Conservation (phyloP, 2,797 vertebrate genomes). For the Hozukius guyotensis region DNA sequence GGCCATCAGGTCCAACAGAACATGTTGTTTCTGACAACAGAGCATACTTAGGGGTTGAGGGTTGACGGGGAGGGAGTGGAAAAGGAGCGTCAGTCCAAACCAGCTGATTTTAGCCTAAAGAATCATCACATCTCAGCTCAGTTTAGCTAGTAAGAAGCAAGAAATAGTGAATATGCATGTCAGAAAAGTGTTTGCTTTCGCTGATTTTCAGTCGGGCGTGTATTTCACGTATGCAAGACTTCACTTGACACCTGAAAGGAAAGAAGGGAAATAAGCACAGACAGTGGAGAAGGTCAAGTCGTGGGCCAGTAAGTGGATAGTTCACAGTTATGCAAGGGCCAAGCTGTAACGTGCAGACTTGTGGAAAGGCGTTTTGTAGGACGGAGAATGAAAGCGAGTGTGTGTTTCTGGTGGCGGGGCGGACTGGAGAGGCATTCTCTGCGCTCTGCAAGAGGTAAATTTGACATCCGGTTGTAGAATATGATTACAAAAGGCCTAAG, state of each 20-base stretch:
- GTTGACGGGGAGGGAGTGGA: slow-evolving; percentile 53
- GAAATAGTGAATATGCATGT: neutral
- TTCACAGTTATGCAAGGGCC: slow-evolving; percentile 46
- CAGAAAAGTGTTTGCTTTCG: slow-evolving; percentile 24
- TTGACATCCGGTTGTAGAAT: slow-evolving; percentile 61
- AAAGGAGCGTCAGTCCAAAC: slow-evolving; percentile 47
- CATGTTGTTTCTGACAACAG: slow-evolving; percentile 75
- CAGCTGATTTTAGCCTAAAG: slow-evolving; percentile 9
- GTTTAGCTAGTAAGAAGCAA: neutral
- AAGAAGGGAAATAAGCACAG: slow-evolving; percentile 45
- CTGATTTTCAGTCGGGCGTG: neutral
- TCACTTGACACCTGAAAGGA: slow-evolving; percentile 31
- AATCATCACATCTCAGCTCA: neutral
- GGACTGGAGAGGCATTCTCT: slow-evolving; percentile 38
- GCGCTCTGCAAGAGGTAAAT: slow-evolving; percentile 63
- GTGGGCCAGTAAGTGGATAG: slow-evolving; percentile 38
- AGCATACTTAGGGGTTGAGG: slow-evolving; percentile 46
- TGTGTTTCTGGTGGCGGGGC: slow-evolving; percentile 17
- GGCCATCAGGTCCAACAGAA: slow-evolving; percentile 58
- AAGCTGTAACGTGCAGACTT: slow-evolving; percentile 32
- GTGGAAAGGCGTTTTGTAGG: slow-evolving; percentile 20
- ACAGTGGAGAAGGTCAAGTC: slow-evolving; percentile 52
- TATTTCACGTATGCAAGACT: slow-evolving; percentile 25
- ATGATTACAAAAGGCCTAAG: slow-evolving; percentile 62
- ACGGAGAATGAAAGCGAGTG: slow-evolving; percentile 27